Evolutionary conservation across 2,888 invertebrate species (phyloP), one percentile per base, ranked within the genome.

Genomic region (Drosophila multiciliata): DNA sequence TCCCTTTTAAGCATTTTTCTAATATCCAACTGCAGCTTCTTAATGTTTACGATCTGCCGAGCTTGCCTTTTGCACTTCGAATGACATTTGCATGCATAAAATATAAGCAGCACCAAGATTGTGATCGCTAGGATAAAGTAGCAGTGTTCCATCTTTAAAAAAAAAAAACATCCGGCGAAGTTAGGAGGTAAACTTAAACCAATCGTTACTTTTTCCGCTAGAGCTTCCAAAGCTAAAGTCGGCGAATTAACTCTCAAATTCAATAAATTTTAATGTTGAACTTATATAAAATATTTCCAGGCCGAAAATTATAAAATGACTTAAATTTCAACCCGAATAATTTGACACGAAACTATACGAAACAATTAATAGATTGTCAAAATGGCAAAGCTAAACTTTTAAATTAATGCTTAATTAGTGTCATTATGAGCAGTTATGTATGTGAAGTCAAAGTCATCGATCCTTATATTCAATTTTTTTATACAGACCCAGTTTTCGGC

Each of bases 1-100:
- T 79, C 73, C 35, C 20, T 20, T 33, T 73, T 80, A 3, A 80
- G 20, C 3, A 64, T 73, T 54, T 73, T 62, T 9, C 81, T 42
- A n/a, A 67, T 59, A 20, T 80, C 60, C 36, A 55, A 60, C 48
- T 80, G 79, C 23, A 77, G 8, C 7, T 38, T 45, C 38, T 73
- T 76, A 1, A 77, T 49, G 7, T 29, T 29, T 3, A 3, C 9
- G 5, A 75, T 67, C 17, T 57, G 69, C 0, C 15, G 45, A 9
- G n/a, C 9, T 23, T 54, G 52, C 48, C 23, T 53, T 12, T 55
- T 29, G 23, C 23, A 62, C 32, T 67, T 9, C 0, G 59, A 35
- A 26, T 79, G 64, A 2, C 61, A 45, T 32, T 64, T 64, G 12
- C 53, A 48, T 2, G 66, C 42, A 26, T 64, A 66, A 2, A 70